Evolutionary conservation across 2,797 vertebrate genomes (phyloP), one percentile per base, ranked within the genome.

Genomic region (Psittacula echo): DNA sequence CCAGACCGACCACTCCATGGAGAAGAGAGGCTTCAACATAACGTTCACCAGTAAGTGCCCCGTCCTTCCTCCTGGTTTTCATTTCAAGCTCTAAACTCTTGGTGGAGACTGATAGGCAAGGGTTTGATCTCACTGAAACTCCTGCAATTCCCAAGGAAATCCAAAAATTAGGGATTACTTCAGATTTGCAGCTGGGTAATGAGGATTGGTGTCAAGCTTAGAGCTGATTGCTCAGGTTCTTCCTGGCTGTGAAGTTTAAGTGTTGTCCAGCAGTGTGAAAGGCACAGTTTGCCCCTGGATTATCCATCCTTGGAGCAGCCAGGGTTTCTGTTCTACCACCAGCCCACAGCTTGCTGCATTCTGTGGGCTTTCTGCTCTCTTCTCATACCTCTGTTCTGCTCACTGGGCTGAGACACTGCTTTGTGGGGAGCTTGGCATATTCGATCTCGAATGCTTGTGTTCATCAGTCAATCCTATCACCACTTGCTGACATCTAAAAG

Each of bases 11-110:
- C 99, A 99, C 97, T 99, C 99, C 24, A 99, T 99, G 17, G 99
- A 99, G 75, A 99, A 99, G 95, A 98, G 99, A 75, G 99, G 99
- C 68, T 99, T 99, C 97, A 99, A 99, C 97, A 99, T 99, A 95
- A 99, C 99, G 9, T 99, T 99, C 94, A 99, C 99, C 76, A 99
- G 99, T 99, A 97, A 98, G 99, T 98, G 41, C 56, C 48, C 1
- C 1, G 0, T 51, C 41, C 11, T 61, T 41, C 58, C 64, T 42
- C 18, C 65, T 47, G 9, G 7, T 12, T 71, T 11, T 32, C 14
- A 3, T 42, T 50, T 54, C 7, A 5, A 30, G 6, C 45, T 61
- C 20, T 4, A 1, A 23, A 4, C 32, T 68, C 10, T 3, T 13
- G 6, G 1, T 71, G 32, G 71, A 13, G 11, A 7, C 17, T 11